Evolutionary conservation across 2,888 invertebrate genomes (phyloP).

Genomic region (Synergus gifuensis): DNA sequence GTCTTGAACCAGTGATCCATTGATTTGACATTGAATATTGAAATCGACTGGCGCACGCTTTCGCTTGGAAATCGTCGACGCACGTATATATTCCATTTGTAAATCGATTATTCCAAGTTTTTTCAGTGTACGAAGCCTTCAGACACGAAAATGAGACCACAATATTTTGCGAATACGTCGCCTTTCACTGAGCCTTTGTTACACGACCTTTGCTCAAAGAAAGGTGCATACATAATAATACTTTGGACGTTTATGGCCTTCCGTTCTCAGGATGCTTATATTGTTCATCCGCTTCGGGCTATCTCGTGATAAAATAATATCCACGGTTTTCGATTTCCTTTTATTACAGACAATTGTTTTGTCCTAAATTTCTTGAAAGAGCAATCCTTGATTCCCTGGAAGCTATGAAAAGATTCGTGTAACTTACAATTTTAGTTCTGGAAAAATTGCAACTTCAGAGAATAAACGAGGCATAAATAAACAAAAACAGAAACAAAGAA

Average conservation of each 20-base stretch:
- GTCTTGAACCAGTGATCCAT: constrained; percentile 10
- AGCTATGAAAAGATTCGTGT: not conserved
- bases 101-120: constrained; percentile 21
- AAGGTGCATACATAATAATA: constrained; percentile 40
- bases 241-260: constrained; percentile 38
- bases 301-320: constrained; percentile 37
- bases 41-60: constrained; percentile 1
- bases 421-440: too few species aligned
- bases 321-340: constrained; percentile 27
- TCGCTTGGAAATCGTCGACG: constrained; percentile 12
- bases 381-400: not conserved
- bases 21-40: constrained; percentile 16
- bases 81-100: not conserved
- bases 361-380: not conserved
- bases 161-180: constrained; percentile 23
- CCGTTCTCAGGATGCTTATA: constrained; percentile 32
- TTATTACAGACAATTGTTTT: constrained; percentile 9
- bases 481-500: not conserved
- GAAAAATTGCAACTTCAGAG: too few species aligned
- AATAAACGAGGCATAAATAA: too few species aligned
- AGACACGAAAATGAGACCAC: constrained; percentile 21
- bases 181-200: constrained; percentile 40
- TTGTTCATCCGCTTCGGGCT: constrained; percentile 25
- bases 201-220: constrained; percentile 44
- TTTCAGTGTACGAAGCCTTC: constrained; percentile 10